Percentiles rank a stretch among this genome's conserved stretches.
phyloP scores from a whole-genome alignment of 2,113 vertebrate genomes.

The Synchiropus splendidus region DNA sequence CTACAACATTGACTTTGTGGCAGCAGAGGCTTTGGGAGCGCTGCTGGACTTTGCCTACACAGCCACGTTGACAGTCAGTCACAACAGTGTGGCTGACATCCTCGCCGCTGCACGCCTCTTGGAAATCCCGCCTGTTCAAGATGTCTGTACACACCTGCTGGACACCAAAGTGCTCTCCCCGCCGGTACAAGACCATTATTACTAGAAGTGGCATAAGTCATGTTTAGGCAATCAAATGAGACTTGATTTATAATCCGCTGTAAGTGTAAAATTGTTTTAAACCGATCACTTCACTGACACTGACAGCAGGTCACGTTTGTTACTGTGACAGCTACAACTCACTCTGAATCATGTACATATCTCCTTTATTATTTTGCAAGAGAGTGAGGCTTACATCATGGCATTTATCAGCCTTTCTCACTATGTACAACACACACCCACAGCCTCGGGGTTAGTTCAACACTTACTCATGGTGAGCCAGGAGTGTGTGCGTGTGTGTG shows the following conservation, averaged over 20 bases:
- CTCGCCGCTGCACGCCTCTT: slow-evolving; percentile 88
- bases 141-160: slow-evolving; percentile 93
- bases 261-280: too few species aligned
- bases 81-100: slow-evolving; percentile 85
- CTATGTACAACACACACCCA: slow-evolving; percentile 37
- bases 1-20: slow-evolving; percentile 94
- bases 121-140: slow-evolving; percentile 87
- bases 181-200: slow-evolving; percentile 53
- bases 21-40: slow-evolving; percentile 81
- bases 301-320: too few species aligned
- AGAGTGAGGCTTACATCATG: slow-evolving; percentile 39
- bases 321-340: too few species aligned
- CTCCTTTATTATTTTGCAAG: too few species aligned
- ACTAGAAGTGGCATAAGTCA: too few species aligned
- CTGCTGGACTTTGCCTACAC: slow-evolving; percentile 98
- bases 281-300: too few species aligned
- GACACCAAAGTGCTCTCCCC: slow-evolving; percentile 91
- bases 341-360: too few species aligned
- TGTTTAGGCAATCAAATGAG: too few species aligned
- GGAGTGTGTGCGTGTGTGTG: slow-evolving; percentile 25
- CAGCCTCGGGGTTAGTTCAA: slow-evolving; percentile 40
- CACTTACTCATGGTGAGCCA: slow-evolving; percentile 49
- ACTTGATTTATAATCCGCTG: too few species aligned
- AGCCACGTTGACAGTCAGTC: slow-evolving; percentile 91
- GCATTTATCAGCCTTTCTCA: slow-evolving; percentile 37